A percentile compares a stretch with the other conserved stretches of the same genome.
phyloP scores from a whole-genome alignment of 2,888 invertebrate species.

The Orthosia cruda region DNA sequence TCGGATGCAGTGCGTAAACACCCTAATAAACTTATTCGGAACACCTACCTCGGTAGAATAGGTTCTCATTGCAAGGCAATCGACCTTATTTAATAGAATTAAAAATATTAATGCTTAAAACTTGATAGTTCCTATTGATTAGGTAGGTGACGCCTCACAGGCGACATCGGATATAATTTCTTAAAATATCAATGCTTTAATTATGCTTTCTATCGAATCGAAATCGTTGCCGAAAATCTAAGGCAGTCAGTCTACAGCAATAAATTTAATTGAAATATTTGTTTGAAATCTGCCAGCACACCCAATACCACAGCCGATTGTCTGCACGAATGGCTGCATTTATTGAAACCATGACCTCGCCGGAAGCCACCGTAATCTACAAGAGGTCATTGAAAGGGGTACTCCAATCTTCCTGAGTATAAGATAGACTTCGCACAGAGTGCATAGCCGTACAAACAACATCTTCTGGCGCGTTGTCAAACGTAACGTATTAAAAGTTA shows the following conservation, averaged over 20 bases:
- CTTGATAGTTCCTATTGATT: no score
- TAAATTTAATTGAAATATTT: conserved; percentile 12
- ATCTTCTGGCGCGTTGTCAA: neutral
- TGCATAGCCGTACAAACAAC: neutral
- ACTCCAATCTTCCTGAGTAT: neutral
- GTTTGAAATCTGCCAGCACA: conserved; percentile 15
- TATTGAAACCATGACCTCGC: neutral
- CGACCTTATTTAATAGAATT: no score
- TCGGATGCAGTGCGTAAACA: no score
- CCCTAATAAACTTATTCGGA: no score
- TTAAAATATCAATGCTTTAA: no score
- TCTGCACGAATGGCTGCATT: neutral
- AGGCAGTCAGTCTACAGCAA: neutral
- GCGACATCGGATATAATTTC: no score
- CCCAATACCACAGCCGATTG: neutral
- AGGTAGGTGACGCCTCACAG: no score
- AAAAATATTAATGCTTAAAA: no score
- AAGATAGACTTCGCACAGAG: neutral
- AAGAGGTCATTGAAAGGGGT: neutral
- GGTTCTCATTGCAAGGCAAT: no score
- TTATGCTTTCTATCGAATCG: no score
- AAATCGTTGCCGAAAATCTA: no score
- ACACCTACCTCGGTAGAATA: no score
- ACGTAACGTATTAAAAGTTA: neutral
- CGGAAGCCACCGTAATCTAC: neutral